phyloP scores from a whole-genome alignment of 2,113 vertebrate species.

The Caranx ignobilis region DNA sequence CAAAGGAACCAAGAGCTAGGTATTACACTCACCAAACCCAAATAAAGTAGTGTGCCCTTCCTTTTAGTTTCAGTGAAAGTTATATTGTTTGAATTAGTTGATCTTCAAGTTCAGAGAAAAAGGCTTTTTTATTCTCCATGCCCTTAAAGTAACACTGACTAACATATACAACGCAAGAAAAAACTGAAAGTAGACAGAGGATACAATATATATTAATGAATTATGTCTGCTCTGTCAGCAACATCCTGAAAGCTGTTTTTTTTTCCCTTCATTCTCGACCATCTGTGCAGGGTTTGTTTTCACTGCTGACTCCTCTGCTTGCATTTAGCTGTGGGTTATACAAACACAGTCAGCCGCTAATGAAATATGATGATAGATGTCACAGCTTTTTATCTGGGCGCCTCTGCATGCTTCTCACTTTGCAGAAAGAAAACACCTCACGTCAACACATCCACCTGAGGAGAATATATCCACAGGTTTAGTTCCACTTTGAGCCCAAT shows the following conservation, averaged over 20 bases:
- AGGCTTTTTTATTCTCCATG: not conserved
- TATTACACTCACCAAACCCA: constrained; percentile 13
- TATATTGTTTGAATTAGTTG: constrained; percentile 48
- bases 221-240: constrained; percentile 50
- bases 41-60: constrained; percentile 4
- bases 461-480: constrained; percentile 10
- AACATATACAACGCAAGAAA: not conserved
- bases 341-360: constrained; percentile 59
- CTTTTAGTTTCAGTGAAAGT: constrained; percentile 13
- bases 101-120: constrained; percentile 31
- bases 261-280: constrained; percentile 29
- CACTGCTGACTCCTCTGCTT: constrained; percentile 47
- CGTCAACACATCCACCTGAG: constrained; percentile 31
- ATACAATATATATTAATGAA: constrained; percentile 47
- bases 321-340: constrained; percentile 57
- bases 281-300: constrained; percentile 60
- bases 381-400: constrained; percentile 22
- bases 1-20: constrained; percentile 36
- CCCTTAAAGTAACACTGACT: not conserved
- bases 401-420: constrained; percentile 13
- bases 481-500: constrained; percentile 9
- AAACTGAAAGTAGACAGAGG: not conserved
- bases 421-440: constrained; percentile 26
- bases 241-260: constrained; percentile 51
- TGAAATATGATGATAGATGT: constrained; percentile 58